A percentile compares a stretch with the other conserved stretches of the same genome.
Conservation (phyloP, 2,113 vertebrate species). For the Clarias macrocephalus region DNA sequence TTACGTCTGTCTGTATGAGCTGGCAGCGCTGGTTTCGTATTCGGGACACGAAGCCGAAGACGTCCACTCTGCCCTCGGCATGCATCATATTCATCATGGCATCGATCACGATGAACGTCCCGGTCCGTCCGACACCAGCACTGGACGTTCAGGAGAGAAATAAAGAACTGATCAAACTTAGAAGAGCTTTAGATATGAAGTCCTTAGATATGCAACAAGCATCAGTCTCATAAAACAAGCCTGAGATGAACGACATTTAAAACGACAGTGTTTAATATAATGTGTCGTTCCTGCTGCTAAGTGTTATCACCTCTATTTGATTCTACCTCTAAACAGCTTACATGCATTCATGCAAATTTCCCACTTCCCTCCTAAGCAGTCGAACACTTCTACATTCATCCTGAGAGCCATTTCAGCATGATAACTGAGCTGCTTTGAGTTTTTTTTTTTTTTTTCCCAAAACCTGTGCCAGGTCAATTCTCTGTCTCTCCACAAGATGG, state of each 20-base stretch:
- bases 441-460: too few relatives aligned
- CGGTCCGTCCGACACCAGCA: conserved; percentile 92
- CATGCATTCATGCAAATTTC: too few relatives aligned
- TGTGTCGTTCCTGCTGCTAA: too few relatives aligned
- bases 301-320: too few relatives aligned
- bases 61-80: conserved; percentile 83
- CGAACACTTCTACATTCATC: not conserved
- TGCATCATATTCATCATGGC: conserved; percentile 96
- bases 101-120: conserved; percentile 96
- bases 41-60: conserved; percentile 88
- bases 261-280: too few relatives aligned
- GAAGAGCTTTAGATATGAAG: not conserved
- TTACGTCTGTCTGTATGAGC: conserved; percentile 96
- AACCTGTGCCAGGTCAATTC: not conserved
- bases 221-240: too few relatives aligned
- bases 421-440: not conserved
- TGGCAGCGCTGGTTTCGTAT: conserved; percentile 95
- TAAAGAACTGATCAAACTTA: not conserved
- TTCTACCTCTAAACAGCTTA: too few relatives aligned
- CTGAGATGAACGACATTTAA: too few relatives aligned
- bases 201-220: too few relatives aligned
- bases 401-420: not conserved
- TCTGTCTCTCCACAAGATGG: not conserved
- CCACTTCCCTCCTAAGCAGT: not conserved
- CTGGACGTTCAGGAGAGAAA: conserved; percentile 61